Evolutionary conservation across 2,797 vertebrate species (phyloP), one percentile per base, ranked within the genome.

Genomic region (Macropus fuliginosus): DNA sequence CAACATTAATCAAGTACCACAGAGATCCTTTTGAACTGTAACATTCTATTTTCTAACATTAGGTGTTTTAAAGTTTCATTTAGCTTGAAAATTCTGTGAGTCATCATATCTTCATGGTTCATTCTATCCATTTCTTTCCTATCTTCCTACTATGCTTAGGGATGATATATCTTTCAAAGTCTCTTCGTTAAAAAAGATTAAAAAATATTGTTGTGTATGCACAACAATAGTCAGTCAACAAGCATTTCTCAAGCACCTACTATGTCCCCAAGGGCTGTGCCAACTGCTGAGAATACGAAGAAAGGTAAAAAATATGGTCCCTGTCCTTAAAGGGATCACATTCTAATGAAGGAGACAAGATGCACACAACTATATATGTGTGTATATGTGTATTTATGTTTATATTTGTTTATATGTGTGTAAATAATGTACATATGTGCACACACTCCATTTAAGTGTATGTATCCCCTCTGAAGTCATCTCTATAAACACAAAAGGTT

Each of bases 21-120:
- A 24, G 13, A 5, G 0, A 9, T 56, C 50, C 93, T 91, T 10
- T 40, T 62, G 12, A 62, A 4, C 31, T 62, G 8, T 34, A 62
- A 34, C 31, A 62, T 34, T 57, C 56, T 59, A 24, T 0, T 3
- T 52, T 11, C 1, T 0, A 27, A 1, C 92, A 90, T 18, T 0
- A 13, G 56, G 31, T 93, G 29, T 59, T 1, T 0, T 0, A n/a
- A 89, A 93, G 96, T 95, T 96, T 96, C 92, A 0, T 95, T 97
- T 74, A 0, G 93, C 94, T 91, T 91, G 94, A 95, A 93, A 81
- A 0, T 57, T 2, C 10, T 0, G 8, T 0, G 12, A 81, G 95
- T 16, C 54, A 40, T 93, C 18, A 46, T 28, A 50, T 46, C 3
- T 46, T 28, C 12, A 50, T 24, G 46, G 28, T 46, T 52, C 40